These are phyloP conservation scores for Lichenostomus cassidix DNA, from an alignment of 2,113 vertebrate genomes.

Conservation along the genomic window DNA sequence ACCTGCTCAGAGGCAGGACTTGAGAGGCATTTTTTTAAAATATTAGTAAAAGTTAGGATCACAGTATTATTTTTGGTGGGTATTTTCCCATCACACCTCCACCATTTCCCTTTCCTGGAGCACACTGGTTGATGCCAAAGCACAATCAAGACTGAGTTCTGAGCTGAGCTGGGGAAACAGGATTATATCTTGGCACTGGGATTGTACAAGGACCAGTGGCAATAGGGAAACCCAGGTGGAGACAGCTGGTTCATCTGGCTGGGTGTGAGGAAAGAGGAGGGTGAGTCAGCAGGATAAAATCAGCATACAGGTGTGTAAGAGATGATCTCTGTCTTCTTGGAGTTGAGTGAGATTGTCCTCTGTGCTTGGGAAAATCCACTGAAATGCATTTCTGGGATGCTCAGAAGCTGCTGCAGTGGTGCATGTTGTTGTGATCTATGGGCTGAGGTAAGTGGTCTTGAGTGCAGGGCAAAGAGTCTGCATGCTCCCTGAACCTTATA, in stretches of 20 bases:
- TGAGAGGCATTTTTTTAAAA: background rate
- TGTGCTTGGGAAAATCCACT: background rate
- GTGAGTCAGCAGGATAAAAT: background rate
- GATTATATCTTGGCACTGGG: fast-evolving
- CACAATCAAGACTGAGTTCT: background rate
- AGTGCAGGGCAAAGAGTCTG: background rate
- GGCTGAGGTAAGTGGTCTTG: background rate
- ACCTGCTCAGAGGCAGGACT: background rate
- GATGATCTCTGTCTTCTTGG: background rate
- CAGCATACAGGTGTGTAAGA: background rate
- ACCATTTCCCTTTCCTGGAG: background rate
- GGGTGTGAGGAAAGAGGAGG: background rate
- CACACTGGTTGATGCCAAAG: background rate
- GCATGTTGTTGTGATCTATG: fast-evolving
- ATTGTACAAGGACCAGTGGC: too few species aligned
- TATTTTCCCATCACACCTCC: background rate
- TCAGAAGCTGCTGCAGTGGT: background rate
- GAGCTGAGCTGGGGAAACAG: background rate
- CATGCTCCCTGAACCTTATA: background rate
- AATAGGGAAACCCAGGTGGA: background rate
- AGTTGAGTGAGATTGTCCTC: fast-evolving
- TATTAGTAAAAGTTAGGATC: background rate
- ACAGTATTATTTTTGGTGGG: background rate
- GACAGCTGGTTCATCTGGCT: background rate
- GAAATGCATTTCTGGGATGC: background rate